Conservation (phyloP, 2,113 vertebrate genomes). For the Anguilla japonica region DNA sequence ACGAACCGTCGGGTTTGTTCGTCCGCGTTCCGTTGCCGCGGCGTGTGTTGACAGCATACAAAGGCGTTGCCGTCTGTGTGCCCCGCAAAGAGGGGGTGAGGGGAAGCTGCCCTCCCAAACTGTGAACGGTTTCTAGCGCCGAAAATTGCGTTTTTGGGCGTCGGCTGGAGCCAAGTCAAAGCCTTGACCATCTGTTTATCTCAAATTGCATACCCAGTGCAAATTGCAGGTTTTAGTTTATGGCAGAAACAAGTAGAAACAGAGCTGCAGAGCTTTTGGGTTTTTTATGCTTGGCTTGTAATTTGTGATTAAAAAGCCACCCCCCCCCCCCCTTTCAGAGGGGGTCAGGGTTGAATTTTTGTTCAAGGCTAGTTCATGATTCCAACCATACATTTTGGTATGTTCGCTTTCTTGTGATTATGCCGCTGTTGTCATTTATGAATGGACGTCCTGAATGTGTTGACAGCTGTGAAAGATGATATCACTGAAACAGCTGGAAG, state of each 20-base stretch:
- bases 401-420: background rate
- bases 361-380: too few species aligned
- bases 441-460: background rate
- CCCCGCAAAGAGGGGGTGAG: background rate
- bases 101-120: background rate
- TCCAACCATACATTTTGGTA: background rate
- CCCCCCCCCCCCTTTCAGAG: background rate
- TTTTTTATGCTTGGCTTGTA: background rate
- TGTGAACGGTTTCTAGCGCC: background rate
- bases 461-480: background rate
- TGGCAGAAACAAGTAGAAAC: background rate
- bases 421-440: background rate
- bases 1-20: background rate
- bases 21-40: background rate
- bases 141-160: background rate
- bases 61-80: background rate
- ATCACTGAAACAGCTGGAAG: background rate
- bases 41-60: background rate
- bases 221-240: background rate
- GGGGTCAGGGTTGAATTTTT: background rate
- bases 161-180: background rate
- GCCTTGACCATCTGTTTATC: background rate
- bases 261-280: background rate
- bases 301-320: background rate
- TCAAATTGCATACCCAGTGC: background rate